phyloP scores from a whole-genome alignment of 2,113 vertebrate species.

The Protobothrops flavoviridis region DNA sequence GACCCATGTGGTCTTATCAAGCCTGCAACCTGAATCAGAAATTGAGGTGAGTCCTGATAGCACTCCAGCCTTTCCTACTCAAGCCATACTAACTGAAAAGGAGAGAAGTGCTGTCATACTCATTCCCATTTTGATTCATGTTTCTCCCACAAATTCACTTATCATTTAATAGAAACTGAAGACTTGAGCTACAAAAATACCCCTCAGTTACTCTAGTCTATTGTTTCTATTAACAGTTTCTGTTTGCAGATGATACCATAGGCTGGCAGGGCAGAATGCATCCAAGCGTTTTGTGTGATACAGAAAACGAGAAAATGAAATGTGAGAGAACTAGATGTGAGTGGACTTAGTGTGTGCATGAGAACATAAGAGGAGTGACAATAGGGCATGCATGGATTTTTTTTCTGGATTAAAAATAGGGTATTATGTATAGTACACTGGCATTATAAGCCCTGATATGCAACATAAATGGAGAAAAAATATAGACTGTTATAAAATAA shows the following conservation, averaged over 20 bases:
- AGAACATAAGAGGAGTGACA: neutral
- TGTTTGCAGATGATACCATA: neutral
- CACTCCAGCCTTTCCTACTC: neutral
- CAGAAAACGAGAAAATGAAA: neutral
- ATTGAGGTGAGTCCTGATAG: neutral
- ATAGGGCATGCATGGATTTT: neutral
- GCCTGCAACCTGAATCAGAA: neutral
- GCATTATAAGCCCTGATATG: neutral
- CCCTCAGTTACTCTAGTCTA: neutral
- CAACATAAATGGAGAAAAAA: neutral
- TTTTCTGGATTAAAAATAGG: neutral
- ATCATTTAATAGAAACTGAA: neutral
- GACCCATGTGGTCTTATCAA: neutral
- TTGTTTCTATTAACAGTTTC: neutral
- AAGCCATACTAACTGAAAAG: neutral
- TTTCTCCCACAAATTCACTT: neutral
- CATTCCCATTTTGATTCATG: neutral
- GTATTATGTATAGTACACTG: neutral
- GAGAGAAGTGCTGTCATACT: neutral
- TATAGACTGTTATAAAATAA: neutral
- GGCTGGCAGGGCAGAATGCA: neutral
- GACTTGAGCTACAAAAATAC: neutral
- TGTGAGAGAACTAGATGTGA: neutral
- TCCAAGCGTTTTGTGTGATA: neutral
- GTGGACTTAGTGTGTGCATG: neutral